A percentile compares a stretch with the other conserved stretches of the same genome.
phyloP scores from a whole-genome alignment of 2,888 invertebrate species.

The Polymixis lichenea region DNA sequence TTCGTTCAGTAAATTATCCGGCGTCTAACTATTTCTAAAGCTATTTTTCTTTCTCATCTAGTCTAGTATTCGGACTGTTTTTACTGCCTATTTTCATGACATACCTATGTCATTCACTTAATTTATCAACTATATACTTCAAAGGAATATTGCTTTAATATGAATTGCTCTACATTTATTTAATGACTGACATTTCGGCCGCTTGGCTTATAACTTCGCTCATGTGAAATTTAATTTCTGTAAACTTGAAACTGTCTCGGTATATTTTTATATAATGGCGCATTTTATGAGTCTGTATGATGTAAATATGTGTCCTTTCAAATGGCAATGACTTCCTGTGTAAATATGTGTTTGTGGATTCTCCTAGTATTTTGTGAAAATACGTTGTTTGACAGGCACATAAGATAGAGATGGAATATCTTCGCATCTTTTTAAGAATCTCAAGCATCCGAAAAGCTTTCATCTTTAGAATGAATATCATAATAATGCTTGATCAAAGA shows the following conservation, averaged over 20 bases:
- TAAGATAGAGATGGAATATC: slow-evolving; percentile 14
- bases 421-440: slow-evolving; percentile 5
- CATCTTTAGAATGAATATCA: slow-evolving; percentile 25
- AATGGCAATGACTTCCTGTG: slow-evolving; percentile 53
- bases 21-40: slow-evolving; percentile 34
- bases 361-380: slow-evolving; percentile 36
- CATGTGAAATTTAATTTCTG: slow-evolving; percentile 57
- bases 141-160: slow-evolving; percentile 53
- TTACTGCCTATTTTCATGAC: slow-evolving; percentile 42
- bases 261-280: slow-evolving; percentile 46
- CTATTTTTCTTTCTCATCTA: slow-evolving; percentile 24
- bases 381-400: slow-evolving; percentile 14
- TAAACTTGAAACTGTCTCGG: slow-evolving; percentile 45
- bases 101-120: slow-evolving; percentile 45
- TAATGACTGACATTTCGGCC: slow-evolving; percentile 53
- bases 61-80: slow-evolving; percentile 43
- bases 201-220: slow-evolving; percentile 44
- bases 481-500: slow-evolving; percentile 21
- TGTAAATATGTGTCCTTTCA: slow-evolving; percentile 56
- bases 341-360: slow-evolving; percentile 27
- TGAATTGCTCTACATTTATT: slow-evolving; percentile 57
- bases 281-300: slow-evolving; percentile 47
- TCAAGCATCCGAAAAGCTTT: slow-evolving; percentile 18
- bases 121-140: slow-evolving; percentile 55
- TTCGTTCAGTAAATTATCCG: slow-evolving; percentile 29